phyloP scores from a whole-genome alignment of 2,113 vertebrate species.

The Lepus europaeus region DNA sequence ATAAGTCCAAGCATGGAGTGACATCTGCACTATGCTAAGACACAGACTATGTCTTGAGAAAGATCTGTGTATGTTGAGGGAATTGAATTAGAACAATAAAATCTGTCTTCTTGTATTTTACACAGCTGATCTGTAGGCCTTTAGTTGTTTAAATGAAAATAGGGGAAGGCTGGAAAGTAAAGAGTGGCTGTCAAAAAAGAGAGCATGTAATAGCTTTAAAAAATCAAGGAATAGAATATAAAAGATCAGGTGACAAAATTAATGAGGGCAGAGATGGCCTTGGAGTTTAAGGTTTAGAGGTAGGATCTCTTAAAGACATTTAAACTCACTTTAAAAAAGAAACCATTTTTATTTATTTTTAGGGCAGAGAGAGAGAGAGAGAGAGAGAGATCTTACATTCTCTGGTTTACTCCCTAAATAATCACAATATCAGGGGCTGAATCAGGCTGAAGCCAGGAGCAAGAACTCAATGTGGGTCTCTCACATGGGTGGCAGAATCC shows the following conservation, averaged over 20 bases:
- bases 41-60: background rate
- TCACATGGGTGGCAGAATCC: too few species aligned
- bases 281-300: background rate
- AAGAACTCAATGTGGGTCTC: too few species aligned
- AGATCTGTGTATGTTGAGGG: background rate
- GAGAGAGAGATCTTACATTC: too few species aligned
- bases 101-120: background rate
- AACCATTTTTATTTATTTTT: too few species aligned
- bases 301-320: too few species aligned
- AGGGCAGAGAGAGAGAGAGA: too few species aligned
- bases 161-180: background rate
- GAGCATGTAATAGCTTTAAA: background rate
- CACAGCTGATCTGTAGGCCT: background rate
- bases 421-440: too few species aligned
- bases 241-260: background rate
- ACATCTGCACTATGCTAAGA: background rate
- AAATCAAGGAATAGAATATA: background rate
- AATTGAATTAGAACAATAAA: background rate
- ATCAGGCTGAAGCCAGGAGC: too few species aligned
- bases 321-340: too few species aligned
- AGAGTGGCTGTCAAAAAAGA: background rate
- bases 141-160: background rate
- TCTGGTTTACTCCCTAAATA: too few species aligned
- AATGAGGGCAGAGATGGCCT: background rate
- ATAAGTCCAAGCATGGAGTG: background rate